Conservation (phyloP, 1,140 invertebrate genomes). For the Zaprionus kolodkinae region DNA sequence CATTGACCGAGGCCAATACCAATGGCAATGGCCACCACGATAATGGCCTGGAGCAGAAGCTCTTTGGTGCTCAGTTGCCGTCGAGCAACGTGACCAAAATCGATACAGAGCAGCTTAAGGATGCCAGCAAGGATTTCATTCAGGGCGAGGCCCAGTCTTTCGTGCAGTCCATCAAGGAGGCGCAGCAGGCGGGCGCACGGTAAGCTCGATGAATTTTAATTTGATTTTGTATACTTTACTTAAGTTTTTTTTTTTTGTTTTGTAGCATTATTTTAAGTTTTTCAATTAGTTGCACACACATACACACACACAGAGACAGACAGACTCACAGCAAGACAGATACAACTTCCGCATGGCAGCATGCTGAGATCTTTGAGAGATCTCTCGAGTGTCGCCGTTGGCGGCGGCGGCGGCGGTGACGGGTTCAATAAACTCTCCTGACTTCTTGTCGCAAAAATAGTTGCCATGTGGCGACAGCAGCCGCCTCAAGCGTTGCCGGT, state of each 20-base stretch:
- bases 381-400: conserved; percentile 4
- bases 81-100: conserved; percentile 57
- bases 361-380: not conserved
- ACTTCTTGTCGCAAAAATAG: conserved; percentile 75
- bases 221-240: conserved; percentile 33
- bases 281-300: conserved; percentile 41
- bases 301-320: not conserved
- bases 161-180: conserved; percentile 72
- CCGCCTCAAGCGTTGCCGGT: conserved; percentile 35
- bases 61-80: conserved; percentile 46
- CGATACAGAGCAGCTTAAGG: conserved; percentile 61
- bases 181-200: conserved; percentile 65
- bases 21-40: conserved; percentile 53
- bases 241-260: conserved; percentile 42
- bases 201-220: conserved; percentile 45
- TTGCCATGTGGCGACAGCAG: conserved; percentile 64
- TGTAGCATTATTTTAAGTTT: conserved; percentile 42
- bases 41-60: conserved; percentile 52
- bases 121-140: conserved; percentile 77
- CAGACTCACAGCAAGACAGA: not conserved
- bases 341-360: conserved; percentile 58
- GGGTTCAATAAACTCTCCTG: conserved; percentile 66
- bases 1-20: conserved; percentile 58
- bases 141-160: conserved; percentile 68
- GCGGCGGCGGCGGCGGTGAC: conserved; percentile 1